These are phyloP conservation scores for Alfaro cultratus DNA, from an alignment of 2,797 vertebrate species.

Conservation along the genomic window DNA sequence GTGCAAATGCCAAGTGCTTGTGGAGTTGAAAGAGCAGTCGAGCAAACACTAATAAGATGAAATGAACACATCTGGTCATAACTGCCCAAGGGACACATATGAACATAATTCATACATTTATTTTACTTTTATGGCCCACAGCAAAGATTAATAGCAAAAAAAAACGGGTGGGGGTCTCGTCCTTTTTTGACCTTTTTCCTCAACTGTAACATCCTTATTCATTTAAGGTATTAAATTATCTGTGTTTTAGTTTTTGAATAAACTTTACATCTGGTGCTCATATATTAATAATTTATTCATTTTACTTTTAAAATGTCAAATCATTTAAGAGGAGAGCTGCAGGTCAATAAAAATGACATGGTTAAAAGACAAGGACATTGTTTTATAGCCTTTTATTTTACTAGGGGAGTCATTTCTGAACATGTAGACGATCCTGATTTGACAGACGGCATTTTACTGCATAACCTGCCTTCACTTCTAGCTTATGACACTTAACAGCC, in stretches of 20 bases:
- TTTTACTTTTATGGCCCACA: background rate
- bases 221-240: background rate
- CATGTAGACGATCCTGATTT: background rate
- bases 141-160: background rate
- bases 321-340: background rate
- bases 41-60: conserved; percentile 40
- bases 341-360: background rate
- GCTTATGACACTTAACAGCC: background rate
- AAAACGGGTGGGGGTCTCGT: background rate
- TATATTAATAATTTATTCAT: background rate
- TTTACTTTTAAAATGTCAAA: background rate
- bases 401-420: background rate
- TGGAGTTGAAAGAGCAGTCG: conserved; percentile 37
- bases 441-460: conserved; percentile 7
- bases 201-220: background rate
- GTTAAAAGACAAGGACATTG: background rate
- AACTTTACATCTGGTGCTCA: background rate
- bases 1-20: background rate
- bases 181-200: background rate
- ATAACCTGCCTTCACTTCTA: background rate
- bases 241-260: background rate
- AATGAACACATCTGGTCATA: conserved; percentile 61
- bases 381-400: background rate
- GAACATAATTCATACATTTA: background rate
- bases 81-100: conserved; percentile 33